These are phyloP conservation scores for Artibeus lituratus DNA, from an alignment of 2,797 vertebrate genomes.

Conservation along the genomic window DNA sequence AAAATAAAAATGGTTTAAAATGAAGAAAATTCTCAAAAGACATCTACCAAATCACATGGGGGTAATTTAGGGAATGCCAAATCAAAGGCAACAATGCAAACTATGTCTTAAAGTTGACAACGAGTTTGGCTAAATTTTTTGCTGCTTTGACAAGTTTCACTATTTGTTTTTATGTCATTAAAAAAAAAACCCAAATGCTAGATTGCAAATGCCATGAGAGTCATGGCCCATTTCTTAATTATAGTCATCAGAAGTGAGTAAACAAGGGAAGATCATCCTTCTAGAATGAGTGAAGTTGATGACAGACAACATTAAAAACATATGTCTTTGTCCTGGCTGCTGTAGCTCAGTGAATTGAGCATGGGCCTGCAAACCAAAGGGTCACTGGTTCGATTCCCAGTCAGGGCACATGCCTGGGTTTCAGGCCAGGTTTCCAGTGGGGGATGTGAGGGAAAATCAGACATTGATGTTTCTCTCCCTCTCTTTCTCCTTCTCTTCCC, in stretches of 20 bases:
- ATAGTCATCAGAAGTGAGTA: neutral
- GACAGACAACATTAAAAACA: neutral
- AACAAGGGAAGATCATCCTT: neutral
- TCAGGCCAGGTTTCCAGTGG: no score
- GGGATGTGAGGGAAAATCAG: no score
- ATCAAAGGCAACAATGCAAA: neutral
- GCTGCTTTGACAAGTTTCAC: neutral
- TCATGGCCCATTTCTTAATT: neutral
- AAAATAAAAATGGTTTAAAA: neutral
- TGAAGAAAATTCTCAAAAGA: neutral
- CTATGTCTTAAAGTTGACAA: neutral
- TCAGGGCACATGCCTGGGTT: no score
- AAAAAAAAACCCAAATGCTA: neutral
- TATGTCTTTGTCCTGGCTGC: no score
- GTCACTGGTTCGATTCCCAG: no score
- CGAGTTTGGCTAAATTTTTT: neutral
- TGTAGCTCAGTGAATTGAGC: no score
- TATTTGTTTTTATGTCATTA: neutral
- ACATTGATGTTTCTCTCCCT: no score
- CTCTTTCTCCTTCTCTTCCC: no score
- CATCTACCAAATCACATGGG: neutral
- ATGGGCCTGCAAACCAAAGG: no score
- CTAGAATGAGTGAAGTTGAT: neutral
- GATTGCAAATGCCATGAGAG: neutral
- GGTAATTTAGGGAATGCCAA: neutral